Base-by-base conservation (phyloP, 2,797 vertebrate genomes). In the Gymnopithys bicolor region DNA sequence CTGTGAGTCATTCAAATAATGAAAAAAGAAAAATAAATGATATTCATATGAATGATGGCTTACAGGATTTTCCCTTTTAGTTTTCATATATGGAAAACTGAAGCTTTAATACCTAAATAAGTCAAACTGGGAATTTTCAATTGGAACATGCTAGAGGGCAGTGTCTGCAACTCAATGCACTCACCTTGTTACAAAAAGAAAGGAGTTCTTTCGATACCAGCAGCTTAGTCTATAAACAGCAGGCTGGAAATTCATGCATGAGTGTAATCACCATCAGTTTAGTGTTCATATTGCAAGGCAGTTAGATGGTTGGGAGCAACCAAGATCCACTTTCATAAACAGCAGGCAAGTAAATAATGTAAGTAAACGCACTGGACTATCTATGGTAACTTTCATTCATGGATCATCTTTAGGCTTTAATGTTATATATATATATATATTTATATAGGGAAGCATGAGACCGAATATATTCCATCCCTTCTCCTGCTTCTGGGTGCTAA, bases 191-290 rank as follows among this genome's bases (percentile, higher is more conserved):
- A 43, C 9, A 81, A 78, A 87, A 27, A 49, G 27, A 49, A 51
- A 28, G 39, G 11, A 0, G 2, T 74, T 92, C 89, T 87, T 43
- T 68, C 16, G 28, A 53, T 55, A 69, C 55, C 13, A 69, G 22
- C 43, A 63, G 11, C 33, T 87, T 52, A 88, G 55, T 70, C 73
- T 93, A 58, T 91, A 95, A 88, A 70, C 35, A 82, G 52, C 19
- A 22, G 45, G 28, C 59, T 55, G 73, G 78, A 84, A 73, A 52
- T 83, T 93, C 22, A 13, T 27, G 23, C n/a, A 27, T 75, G 66
- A 63, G 45, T 86, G 55, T 76, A 92, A 94, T 81, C 45, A 85
- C 52, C 55, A 63, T 69, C 66, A 91, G 86, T 94, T 84, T 76
- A 63, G 22, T 56, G 41, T 46, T 85, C 7, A 25, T 48, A 66